Evolutionary conservation across 2,113 vertebrate species (phyloP), one percentile per base, ranked within the genome.

Genomic region (Poeciliopsis prolifica): DNA sequence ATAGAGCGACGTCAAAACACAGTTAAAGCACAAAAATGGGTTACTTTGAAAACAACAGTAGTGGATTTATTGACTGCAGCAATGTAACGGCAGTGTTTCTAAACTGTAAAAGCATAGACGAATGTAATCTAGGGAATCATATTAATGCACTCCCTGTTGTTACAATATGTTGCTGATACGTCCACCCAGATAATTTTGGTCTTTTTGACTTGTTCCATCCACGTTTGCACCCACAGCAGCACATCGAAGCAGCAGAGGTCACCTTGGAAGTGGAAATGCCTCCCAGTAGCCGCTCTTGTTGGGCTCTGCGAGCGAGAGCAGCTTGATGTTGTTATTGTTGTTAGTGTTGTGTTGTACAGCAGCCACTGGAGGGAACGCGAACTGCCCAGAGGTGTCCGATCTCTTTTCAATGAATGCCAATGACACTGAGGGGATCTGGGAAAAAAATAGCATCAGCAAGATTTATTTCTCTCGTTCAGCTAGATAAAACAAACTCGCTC

Each of bases 351-450:
- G 82, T 80, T 85, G 80, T 76, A 77, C 71, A 82, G 66, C 54
- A 28, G 76, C 81, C 79, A 88, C 77, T 69, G 71, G 77, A 75
- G 87, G 73, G 80, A 78, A 71, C 77, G 64, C 24, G 54, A 24
- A 19, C 61, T 65, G 80, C 81, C 81, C 81, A 61, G 40, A 72
- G 80, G 79, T 77, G 71, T 86, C 78, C 28, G 37, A 78, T 80
- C 76, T 74, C 60, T 73, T 77, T 62, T 76, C 84, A 88, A 74
- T 89, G 89, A 89, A 74, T 86, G 68, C 82, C 84, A 89, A 75
- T 87, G 84, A 87, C 82, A 88, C 65, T 73, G 63, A 61, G 65
- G 79, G 74, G 65, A 78, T 65, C 82, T 61, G 70, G 17, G 2
- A 9, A 1, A 10, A 65, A 65, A 70, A 79, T 79, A 72, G 35